Evolutionary conservation across 2,113 vertebrate species (phyloP).

Genomic region (Aegotheles bennettii): DNA sequence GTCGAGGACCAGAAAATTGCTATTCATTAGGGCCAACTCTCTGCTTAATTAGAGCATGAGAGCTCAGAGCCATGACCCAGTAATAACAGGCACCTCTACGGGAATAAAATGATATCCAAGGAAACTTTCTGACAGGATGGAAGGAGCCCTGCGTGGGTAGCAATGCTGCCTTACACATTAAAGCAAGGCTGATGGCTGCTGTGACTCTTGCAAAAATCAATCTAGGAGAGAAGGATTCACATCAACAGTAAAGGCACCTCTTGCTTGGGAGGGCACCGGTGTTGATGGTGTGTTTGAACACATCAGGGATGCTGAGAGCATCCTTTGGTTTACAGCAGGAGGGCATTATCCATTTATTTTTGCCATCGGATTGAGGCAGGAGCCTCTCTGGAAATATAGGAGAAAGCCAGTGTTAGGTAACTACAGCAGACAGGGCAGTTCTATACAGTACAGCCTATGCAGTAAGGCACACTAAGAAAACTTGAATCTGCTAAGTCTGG

Average conservation of each 20-base stretch:
- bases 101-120: background rate
- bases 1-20: background rate
- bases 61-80: background rate
- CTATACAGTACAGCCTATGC: fast-evolving
- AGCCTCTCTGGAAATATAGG: background rate
- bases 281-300: fast-evolving
- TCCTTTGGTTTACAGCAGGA: background rate
- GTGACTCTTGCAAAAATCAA: background rate
- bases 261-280: background rate
- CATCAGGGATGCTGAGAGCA: background rate
- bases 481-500: background rate
- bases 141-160: background rate
- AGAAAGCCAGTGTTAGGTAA: background rate
- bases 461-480: background rate
- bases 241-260: background rate
- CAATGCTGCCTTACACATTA: background rate
- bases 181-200: background rate
- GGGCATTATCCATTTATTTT: background rate
- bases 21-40: background rate
- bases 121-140: background rate
- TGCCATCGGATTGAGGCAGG: background rate
- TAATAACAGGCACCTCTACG: background rate
- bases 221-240: background rate
- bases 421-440: background rate
- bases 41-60: background rate